Evolutionary conservation across 92 coral and sea anemone genomes (phyloP), one percentile per base, ranked within the genome.

Genomic region (Meandrina meandrites): DNA sequence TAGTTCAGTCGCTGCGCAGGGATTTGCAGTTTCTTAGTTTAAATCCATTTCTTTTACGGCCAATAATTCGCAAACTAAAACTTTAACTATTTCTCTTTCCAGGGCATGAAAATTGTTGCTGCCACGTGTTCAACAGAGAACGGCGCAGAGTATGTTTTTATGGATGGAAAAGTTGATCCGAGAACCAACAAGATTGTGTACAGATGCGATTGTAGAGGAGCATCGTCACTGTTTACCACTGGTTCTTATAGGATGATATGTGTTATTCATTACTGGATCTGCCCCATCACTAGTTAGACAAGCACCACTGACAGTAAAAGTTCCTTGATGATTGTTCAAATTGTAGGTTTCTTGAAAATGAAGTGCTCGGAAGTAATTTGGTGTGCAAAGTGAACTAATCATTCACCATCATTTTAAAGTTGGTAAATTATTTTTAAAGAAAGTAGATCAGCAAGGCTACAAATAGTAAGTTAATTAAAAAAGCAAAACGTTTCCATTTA

Each of bases 41-140:
- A 40, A 40, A 40, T 40, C 45, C 45, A 2, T 40, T 40, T 40
- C 45, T 6, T 40, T 40, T n/a, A n/a, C n/a, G n/a, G n/a, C n/a
- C n/a, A n/a, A n/a, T n/a, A n/a, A n/a, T n/a, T 40, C 45, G 3
- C 45, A 40, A 40, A 40, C 45, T 40, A 40, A 40, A 6, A 40
- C 45, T 40, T 40, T 2, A 40, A 40, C 6, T 53, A 53, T 57
- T 57, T 57, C 0, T 57, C 24, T 14, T 78, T 21, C 13, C 51
- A 91, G 96, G 94, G 94, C n/a, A 84, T 88, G 92, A 90, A 87
- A 70, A 83, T 93, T 35, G 78, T 91, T 15, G 96, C 89, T 7
- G 91, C 88, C 21, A 82, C 93, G 3, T 93, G 96, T 75, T 89
- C 96, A 24, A 93, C 96, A 36, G 35, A 69, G 45, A 71, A 79